Conservation (phyloP, 2,113 vertebrate genomes). For the Callaeas wilsoni region DNA sequence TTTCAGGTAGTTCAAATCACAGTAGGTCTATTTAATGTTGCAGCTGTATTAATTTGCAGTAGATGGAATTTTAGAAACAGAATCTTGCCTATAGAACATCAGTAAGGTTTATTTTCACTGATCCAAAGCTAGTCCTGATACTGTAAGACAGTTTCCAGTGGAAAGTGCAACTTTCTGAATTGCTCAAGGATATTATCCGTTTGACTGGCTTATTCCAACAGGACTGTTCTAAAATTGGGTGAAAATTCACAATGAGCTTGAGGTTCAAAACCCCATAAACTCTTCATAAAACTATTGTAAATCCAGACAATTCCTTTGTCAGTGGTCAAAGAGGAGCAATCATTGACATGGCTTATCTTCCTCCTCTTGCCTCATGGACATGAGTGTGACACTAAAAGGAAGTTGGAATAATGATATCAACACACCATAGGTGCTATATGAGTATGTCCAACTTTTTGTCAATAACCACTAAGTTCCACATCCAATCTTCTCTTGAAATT, state of each 20-base stretch:
- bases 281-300: not conserved
- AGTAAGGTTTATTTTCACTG: not conserved
- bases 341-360: not conserved
- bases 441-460: not conserved
- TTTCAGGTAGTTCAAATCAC: not conserved
- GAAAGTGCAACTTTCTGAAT: not conserved
- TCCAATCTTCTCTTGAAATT: not conserved
- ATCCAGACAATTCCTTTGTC: not conserved
- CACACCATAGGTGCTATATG: not conserved
- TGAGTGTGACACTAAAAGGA: not conserved
- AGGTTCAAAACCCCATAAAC: not conserved
- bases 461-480: not conserved
- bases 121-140: not conserved
- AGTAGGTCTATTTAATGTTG: not conserved
- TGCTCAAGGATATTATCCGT: not conserved
- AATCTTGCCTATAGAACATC: not conserved
- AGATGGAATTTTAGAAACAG: not conserved
- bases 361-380: not conserved
- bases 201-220: not conserved
- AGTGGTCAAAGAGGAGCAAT: not conserved
- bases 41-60: not conserved
- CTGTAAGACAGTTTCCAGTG: not conserved
- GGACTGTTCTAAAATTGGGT: not conserved
- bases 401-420: not conserved
- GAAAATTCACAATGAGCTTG: not conserved